Conservation (phyloP, 2,113 vertebrate genomes). For the Centropristis striata region DNA sequence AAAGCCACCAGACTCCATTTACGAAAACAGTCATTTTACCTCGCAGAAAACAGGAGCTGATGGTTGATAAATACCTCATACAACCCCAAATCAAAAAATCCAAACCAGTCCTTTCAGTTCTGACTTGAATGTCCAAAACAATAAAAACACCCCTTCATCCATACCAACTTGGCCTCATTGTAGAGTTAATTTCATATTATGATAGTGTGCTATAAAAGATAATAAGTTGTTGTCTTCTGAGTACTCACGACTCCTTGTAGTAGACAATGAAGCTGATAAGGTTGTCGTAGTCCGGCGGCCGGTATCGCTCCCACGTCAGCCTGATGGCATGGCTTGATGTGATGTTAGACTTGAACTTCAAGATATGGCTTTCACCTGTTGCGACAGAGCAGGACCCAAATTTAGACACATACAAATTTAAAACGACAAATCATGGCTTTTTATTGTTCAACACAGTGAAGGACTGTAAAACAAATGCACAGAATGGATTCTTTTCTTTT, state of each 20-base stretch:
- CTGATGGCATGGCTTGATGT: slow-evolving; percentile 91
- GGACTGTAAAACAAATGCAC: too few species aligned
- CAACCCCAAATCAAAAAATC: too few species aligned
- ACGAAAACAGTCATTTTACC: too few species aligned
- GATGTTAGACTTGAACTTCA: slow-evolving; percentile 92
- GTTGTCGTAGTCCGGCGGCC: slow-evolving; percentile 90
- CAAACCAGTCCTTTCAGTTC: not conserved
- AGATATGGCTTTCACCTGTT: slow-evolving; percentile 92
- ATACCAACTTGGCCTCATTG: not conserved
- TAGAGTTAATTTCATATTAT: not conserved
- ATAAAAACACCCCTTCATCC: not conserved
- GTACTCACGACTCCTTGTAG: slow-evolving; percentile 98
- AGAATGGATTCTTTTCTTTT: not conserved
- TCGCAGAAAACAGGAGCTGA: too few species aligned
- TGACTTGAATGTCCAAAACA: slow-evolving; percentile 8
- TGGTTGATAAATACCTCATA: too few species aligned
- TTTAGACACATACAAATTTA: not conserved
- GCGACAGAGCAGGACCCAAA: slow-evolving; percentile 29
- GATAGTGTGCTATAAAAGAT: not conserved
- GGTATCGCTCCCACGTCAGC: slow-evolving; percentile 93
- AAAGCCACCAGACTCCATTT: too few species aligned
- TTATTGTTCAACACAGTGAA: not conserved
- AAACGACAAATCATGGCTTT: not conserved
- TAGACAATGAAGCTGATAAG: slow-evolving; percentile 98
- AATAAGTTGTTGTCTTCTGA: not conserved